These are phyloP conservation scores for Rostratula benghalensis DNA, from an alignment of 2,113 vertebrate genomes.

Conservation along the genomic window DNA sequence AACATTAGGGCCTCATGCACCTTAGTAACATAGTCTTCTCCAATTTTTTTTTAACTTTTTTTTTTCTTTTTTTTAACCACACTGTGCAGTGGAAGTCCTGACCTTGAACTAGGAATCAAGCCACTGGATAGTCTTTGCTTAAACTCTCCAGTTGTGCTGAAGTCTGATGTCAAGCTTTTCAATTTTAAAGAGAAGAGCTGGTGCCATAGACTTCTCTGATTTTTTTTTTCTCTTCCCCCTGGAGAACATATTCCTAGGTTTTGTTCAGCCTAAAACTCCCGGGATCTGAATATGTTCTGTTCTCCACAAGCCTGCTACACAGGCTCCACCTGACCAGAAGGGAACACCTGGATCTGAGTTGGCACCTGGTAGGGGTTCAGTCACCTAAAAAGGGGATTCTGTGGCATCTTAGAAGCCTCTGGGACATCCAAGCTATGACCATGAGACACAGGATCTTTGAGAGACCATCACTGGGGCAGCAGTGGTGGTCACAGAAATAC, in stretches of 20 bases:
- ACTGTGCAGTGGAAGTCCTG: neutral
- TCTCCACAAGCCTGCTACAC: neutral
- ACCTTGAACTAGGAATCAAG: neutral
- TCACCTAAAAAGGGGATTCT: neutral
- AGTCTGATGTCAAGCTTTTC: neutral
- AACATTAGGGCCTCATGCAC: neutral
- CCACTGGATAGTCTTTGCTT: neutral
- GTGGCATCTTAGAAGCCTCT: neutral
- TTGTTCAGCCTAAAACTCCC: neutral
- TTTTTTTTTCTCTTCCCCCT: neutral
- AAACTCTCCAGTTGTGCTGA: neutral
- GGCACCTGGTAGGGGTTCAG: neutral
- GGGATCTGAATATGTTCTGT: neutral
- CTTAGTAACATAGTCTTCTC: neutral
- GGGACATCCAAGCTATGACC: neutral
- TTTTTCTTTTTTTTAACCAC: neutral
- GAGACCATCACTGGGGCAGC: neutral
- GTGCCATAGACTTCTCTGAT: neutral
- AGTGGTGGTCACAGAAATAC: neutral
- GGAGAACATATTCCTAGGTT: neutral
- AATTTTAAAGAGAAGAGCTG: neutral
- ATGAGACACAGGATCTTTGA: neutral
- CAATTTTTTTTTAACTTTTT: neutral
- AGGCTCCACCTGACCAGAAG: neutral
- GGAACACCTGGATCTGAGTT: neutral